phyloP scores from a whole-genome alignment of 2,888 invertebrate species.

The Anoplius nigerrimus region DNA sequence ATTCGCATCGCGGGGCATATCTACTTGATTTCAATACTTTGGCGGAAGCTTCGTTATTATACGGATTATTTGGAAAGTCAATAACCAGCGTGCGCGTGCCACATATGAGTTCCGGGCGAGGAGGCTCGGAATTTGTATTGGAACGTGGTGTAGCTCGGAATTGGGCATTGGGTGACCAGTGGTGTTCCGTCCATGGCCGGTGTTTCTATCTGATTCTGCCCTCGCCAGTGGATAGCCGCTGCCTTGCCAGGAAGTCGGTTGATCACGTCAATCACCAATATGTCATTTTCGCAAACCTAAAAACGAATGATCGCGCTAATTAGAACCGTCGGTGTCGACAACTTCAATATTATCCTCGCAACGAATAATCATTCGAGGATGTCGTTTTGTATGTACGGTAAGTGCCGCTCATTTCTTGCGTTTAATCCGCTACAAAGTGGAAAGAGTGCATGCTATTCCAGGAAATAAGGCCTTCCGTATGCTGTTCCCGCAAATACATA shows the following conservation, averaged over 20 bases:
- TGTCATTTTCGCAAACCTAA: constrained; percentile 84
- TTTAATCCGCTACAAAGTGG: too few species aligned
- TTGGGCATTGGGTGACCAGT: constrained; percentile 86
- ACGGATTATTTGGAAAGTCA: too few species aligned
- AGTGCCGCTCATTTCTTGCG: too few species aligned
- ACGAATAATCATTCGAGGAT: too few species aligned
- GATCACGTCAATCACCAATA: constrained; percentile 83
- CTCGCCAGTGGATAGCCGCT: constrained; percentile 87
- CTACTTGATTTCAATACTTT: too few species aligned
- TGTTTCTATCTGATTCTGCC: constrained; percentile 79
- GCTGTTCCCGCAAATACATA: too few species aligned
- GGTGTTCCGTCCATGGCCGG: constrained; percentile 87
- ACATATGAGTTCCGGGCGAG: constrained; percentile 83
- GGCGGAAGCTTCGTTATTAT: too few species aligned
- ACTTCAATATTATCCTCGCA: too few species aligned
- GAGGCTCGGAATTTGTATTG: constrained; percentile 84
- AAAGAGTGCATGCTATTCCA: too few species aligned
- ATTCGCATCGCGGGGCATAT: background rate
- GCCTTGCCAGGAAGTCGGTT: constrained; percentile 83
- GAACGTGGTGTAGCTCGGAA: constrained; percentile 81
- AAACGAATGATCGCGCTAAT: constrained; percentile 51
- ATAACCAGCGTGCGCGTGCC: constrained; percentile 80
- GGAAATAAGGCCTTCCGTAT: too few species aligned
- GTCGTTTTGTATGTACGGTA: too few species aligned
- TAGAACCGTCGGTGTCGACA: too few species aligned